These are phyloP conservation scores for Chelon auratus DNA, from an alignment of 2,797 vertebrate species.

Conservation along the genomic window DNA sequence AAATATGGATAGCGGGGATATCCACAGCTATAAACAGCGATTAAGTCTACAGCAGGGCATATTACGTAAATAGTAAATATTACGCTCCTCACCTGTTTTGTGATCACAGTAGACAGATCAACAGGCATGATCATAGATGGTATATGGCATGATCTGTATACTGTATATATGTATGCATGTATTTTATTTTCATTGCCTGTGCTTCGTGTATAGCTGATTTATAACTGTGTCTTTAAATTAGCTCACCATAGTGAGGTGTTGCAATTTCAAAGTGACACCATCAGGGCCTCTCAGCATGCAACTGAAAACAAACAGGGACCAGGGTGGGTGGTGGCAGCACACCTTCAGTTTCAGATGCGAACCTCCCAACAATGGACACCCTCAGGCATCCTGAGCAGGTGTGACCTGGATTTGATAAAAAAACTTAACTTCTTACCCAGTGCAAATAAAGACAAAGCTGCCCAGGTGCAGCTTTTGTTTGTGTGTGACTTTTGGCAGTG, in stretches of 20 bases:
- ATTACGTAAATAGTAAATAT: too few species aligned
- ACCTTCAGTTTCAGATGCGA: slow-evolving; percentile 80
- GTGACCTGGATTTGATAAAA: slow-evolving; percentile 87
- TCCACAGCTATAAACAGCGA: too few species aligned
- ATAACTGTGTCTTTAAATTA: background rate
- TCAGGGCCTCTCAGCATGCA: slow-evolving; percentile 52
- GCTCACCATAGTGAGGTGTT: slow-evolving; percentile 6
- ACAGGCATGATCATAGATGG: too few species aligned
- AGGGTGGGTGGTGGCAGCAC: slow-evolving; percentile 68
- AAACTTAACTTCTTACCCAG: slow-evolving; percentile 80
- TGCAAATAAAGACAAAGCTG: slow-evolving; percentile 83
- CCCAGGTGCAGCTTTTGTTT: slow-evolving; percentile 89
- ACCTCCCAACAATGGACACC: slow-evolving; percentile 81
- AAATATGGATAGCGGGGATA: too few species aligned
- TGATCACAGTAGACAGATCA: too few species aligned
- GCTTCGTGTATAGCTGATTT: background rate
- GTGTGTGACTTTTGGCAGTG: slow-evolving; percentile 83
- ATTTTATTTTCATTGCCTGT: background rate
- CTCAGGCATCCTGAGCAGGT: slow-evolving; percentile 84
- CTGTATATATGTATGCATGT: too few species aligned
- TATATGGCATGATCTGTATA: too few species aligned
- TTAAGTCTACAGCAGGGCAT: too few species aligned
- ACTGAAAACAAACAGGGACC: slow-evolving; percentile 57
- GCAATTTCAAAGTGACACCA: slow-evolving; percentile 29
- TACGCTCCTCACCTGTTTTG: too few species aligned